Conservation (phyloP, 2,888 invertebrate genomes). For the Ennomos erosarius region DNA sequence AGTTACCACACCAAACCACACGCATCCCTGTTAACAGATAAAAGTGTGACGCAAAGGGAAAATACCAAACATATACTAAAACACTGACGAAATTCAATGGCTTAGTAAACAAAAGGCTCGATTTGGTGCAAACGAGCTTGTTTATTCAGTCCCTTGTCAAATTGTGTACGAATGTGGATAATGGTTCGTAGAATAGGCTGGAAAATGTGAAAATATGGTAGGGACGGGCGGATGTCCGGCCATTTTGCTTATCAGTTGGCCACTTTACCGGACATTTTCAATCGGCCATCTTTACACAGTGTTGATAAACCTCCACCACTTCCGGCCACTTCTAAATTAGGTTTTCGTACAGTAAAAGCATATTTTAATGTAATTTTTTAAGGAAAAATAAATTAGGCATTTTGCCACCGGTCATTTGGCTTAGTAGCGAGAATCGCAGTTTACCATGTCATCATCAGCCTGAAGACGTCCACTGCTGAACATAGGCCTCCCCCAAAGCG, state of each 20-base stretch:
- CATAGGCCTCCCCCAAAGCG: too few relatives aligned
- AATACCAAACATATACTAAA: constrained; percentile 32
- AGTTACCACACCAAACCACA: constrained; percentile 9
- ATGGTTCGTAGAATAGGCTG: constrained; percentile 24
- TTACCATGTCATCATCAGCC: too few relatives aligned
- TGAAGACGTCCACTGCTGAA: too few relatives aligned
- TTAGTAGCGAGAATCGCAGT: too few relatives aligned
- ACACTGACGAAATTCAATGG: constrained; percentile 37
- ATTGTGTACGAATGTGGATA: constrained; percentile 30
- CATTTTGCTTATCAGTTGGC: neutral
- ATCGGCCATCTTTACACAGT: neutral
- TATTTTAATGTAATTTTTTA: too few relatives aligned
- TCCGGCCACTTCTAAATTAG: too few relatives aligned
- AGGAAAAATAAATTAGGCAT: too few relatives aligned
- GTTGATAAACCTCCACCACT: too few relatives aligned
- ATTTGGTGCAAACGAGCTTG: constrained; percentile 40
- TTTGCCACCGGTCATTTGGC: too few relatives aligned
- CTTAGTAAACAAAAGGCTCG: constrained; percentile 36
- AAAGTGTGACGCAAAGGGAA: constrained; percentile 35
- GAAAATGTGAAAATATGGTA: constrained; percentile 23
- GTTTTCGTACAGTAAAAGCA: too few relatives aligned
- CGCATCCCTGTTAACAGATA: constrained; percentile 23
- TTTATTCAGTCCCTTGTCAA: constrained; percentile 34
- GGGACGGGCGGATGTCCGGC: constrained; percentile 1
- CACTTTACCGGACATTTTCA: neutral